Evolutionary conservation across 1,140 invertebrate genomes (phyloP).

Genomic region (Drosophila hydei): DNA sequence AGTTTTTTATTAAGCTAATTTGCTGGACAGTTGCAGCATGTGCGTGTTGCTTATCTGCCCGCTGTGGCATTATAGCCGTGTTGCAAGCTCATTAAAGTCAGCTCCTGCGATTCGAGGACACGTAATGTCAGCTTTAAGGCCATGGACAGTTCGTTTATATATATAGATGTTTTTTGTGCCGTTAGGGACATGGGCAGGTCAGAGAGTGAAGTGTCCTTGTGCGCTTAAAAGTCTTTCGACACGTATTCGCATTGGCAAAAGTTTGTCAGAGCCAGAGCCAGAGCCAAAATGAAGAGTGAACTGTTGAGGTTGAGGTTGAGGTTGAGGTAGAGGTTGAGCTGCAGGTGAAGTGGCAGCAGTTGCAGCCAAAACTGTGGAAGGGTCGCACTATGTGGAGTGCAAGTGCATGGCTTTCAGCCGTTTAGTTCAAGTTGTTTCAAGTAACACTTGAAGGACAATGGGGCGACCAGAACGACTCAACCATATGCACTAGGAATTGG

Average conservation of each 20-base stretch:
- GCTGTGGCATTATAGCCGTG: constrained; percentile 40
- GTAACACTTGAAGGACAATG: constrained; percentile 68
- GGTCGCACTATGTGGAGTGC: constrained; percentile 41
- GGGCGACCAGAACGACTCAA: constrained; percentile 46
- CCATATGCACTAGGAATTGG: constrained; percentile 51
- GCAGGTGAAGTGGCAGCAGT: neutral
- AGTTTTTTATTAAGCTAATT: constrained; percentile 47
- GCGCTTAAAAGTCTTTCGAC: constrained; percentile 70
- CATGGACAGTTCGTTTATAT: constrained; percentile 12
- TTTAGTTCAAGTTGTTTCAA: constrained; percentile 73
- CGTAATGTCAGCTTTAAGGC: constrained; percentile 55
- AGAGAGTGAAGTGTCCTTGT: constrained; percentile 68
- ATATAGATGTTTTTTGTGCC: neutral
- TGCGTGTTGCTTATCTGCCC: constrained; percentile 62
- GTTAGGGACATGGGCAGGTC: constrained; percentile 1
- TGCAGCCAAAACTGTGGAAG: constrained; percentile 8
- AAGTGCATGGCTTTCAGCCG: constrained; percentile 69
- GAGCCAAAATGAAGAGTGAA: constrained; percentile 52
- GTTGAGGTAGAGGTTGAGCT: neutral
- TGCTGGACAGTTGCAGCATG: constrained; percentile 29
- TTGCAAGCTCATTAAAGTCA: constrained; percentile 67
- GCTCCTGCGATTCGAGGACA: constrained; percentile 51
- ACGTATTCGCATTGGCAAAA: constrained; percentile 64
- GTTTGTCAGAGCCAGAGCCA: constrained; percentile 61
- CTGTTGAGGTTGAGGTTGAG: constrained; percentile 1